Evolutionary conservation across 1,140 invertebrate genomes (phyloP).

Genomic region (Cecropterus lyciades): DNA sequence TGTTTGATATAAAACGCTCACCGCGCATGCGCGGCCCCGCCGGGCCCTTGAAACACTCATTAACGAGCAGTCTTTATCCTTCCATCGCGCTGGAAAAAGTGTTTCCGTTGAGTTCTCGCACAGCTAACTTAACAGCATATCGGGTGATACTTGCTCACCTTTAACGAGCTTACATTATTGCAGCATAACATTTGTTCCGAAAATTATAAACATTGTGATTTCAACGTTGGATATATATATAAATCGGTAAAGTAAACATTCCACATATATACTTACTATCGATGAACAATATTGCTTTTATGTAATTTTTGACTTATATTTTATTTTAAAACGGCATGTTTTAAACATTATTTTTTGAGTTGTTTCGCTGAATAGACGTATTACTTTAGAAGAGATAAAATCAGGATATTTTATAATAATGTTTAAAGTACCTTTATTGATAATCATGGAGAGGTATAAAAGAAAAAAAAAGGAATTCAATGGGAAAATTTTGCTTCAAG

Average conservation of each 20-base stretch:
- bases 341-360: too few species aligned
- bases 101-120: conserved; percentile 2
- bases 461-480: too few species aligned
- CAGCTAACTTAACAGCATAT: conserved; percentile 24
- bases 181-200: neutral
- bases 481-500: too few species aligned
- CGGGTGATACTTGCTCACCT: neutral
- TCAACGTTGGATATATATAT: neutral
- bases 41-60: conserved; percentile 31
- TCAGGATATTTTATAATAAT: too few species aligned
- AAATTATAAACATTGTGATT: neutral
- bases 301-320: too few species aligned
- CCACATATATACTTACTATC: too few species aligned
- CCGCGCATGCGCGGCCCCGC: conserved; percentile 32
- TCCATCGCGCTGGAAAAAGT: conserved; percentile 24
- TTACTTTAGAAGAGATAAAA: too few species aligned
- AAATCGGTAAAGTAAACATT: neutral
- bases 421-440: too few species aligned
- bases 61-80: conserved; percentile 37
- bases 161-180: neutral
- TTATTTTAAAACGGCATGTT: too few species aligned
- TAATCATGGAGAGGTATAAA: too few species aligned
- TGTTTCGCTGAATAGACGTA: too few species aligned
- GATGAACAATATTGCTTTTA: too few species aligned
- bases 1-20: conserved; percentile 27